Evolutionary conservation across 2,113 vertebrate genomes (phyloP), one percentile per base, ranked within the genome.

Genomic region (Pelvicachromis taeniatus): DNA sequence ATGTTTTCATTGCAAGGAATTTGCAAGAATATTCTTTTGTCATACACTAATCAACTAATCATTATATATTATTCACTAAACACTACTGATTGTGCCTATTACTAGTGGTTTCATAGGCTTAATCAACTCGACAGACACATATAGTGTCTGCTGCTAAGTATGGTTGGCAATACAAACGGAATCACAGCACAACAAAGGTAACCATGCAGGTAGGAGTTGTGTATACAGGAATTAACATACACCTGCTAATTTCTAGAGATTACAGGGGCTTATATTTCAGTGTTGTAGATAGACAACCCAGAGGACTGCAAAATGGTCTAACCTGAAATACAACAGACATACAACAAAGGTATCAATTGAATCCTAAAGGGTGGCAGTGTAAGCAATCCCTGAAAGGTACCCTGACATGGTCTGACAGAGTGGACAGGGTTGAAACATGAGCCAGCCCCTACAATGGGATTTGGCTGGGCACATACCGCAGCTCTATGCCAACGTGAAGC

Each of bases 351-450:
- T 52, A 63, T 58, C 50, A 77, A 56, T 61, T 35, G 31, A 83
- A 85, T 58, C 40, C 63, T 73, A 11, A 80, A 83, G 80, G 42
- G 61, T 75, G 58, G 40, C 6, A 14, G 45, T 80, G 68, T 84
- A 87, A 85, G 33, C 14, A 77, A 82, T 70, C 79, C 42, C 81
- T 77, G 63, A 82, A 80, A 87, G 42, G 31, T 63, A 61, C 68
- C 14, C 48, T 85, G 82, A 90, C 85, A 79, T 40, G 56, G 38
- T 58, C 7, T 50, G 42, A 85, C 88, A 90, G 86, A 92, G 81
- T 68, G 85, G 78, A 89, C 58, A 80, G 61, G 82, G 33, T 45
- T 58, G 90, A 88, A 93, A 92, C 90, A 70, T 40, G 80, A 92
- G 81, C 78, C 81, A 40, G 77, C 6, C 17, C 48, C 35, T 58